phyloP scores from a whole-genome alignment of 1,140 invertebrate species.

The Platorchestia sp. region DNA sequence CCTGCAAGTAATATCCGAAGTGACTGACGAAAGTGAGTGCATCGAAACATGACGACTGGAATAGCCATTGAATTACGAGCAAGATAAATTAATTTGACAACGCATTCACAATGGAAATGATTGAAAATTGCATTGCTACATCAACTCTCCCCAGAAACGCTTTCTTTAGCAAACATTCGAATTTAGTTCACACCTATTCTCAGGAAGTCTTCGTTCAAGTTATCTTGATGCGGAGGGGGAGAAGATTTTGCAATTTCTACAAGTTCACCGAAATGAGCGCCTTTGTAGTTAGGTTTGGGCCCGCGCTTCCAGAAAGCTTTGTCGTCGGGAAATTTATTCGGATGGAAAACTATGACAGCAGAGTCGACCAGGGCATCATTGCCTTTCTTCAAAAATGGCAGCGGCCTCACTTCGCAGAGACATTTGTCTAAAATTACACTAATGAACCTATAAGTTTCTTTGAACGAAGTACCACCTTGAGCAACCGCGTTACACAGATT shows the following conservation, averaged over 20 bases:
- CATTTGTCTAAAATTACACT: not conserved
- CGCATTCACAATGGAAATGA: no score
- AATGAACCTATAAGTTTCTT: not conserved
- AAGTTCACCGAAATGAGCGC: conserved; percentile 45
- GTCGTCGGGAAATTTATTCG: not conserved
- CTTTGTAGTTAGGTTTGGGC: not conserved
- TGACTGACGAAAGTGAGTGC: no score
- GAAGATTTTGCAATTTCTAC: not conserved
- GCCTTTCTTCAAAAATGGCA: not conserved
- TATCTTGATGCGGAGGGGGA: not conserved
- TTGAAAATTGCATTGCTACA: no score
- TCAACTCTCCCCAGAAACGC: no score
- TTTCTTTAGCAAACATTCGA: not conserved
- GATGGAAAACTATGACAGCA: conserved; percentile 13
- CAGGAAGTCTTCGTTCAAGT: not conserved
- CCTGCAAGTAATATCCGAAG: no score
- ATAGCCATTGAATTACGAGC: no score
- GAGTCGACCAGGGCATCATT: not conserved
- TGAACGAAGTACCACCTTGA: not conserved
- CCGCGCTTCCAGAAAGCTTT: conserved; percentile 9
- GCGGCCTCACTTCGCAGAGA: not conserved
- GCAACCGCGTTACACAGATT: not conserved
- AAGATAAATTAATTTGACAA: no score
- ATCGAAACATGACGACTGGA: no score
- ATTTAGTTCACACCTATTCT: not conserved